Percentiles rank a stretch among this genome's conserved stretches.
Evolutionary conservation across 2,888 invertebrate genomes (phyloP).

Genomic region (Spodoptera exigua): DNA sequence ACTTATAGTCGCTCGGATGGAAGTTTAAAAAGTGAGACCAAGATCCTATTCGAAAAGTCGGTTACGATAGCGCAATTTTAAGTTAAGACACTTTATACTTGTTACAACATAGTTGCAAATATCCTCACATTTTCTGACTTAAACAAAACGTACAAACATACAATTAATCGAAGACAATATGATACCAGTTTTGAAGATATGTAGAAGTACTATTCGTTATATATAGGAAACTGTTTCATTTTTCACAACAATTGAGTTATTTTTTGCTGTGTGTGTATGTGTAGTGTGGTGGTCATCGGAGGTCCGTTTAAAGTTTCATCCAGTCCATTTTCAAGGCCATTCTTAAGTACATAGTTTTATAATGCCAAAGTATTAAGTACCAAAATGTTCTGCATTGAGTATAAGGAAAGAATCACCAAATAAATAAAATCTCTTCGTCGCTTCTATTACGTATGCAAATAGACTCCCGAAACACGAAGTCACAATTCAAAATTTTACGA

Average conservation of each 20-base stretch:
- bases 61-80: constrained; percentile 18
- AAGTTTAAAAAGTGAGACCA: constrained; percentile 30
- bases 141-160: constrained; percentile 7
- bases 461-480: neutral
- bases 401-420: no score
- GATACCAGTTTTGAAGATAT: neutral
- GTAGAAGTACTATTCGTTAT: neutral
- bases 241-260: no score
- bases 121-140: constrained; percentile 20
- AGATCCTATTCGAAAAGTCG: constrained; percentile 18
- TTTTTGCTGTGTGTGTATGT: no score
- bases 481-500: constrained; percentile 2
- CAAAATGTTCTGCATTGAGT: no score
- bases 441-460: neutral
- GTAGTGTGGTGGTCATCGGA: no score
- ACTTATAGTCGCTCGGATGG: constrained; percentile 7
- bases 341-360: no score
- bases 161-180: no score
- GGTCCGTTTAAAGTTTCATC: no score
- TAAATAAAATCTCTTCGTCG: neutral
- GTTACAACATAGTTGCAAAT: constrained; percentile 33
- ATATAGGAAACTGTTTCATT: no score
- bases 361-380: no score
- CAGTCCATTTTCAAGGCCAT: no score
- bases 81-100: constrained; percentile 37